Conservation (phyloP, 2,888 invertebrate genomes). For the Drosophila anceps region DNA sequence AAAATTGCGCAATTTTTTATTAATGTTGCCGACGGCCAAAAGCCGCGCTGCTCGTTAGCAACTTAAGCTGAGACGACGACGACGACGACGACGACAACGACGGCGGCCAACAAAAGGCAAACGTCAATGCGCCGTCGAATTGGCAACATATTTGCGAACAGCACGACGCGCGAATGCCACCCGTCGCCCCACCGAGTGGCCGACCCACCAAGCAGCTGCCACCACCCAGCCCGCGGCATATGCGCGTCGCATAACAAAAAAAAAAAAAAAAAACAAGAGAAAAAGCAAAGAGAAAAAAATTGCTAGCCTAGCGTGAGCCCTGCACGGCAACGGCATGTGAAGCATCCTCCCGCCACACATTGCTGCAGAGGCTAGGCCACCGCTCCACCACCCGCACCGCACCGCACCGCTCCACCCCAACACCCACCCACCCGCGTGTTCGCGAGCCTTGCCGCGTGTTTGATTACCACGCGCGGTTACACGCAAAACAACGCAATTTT, state of each 20-base stretch:
- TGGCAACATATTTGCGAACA: constrained; percentile 85
- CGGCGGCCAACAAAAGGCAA: constrained; percentile 66
- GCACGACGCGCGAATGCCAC: constrained; percentile 50
- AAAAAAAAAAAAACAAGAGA: not conserved
- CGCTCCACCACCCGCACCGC: not conserved
- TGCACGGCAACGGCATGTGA: constrained; percentile 52
- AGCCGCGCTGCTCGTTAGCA: constrained; percentile 81
- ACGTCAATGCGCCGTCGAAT: constrained; percentile 78
- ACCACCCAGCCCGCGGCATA: constrained; percentile 65
- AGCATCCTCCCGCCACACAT: constrained; percentile 29
- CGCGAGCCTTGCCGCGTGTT: constrained; percentile 58
- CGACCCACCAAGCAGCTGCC: not conserved
- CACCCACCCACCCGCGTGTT: not conserved
- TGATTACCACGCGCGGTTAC: constrained; percentile 85
- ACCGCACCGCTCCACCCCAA: not conserved
- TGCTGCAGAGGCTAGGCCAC: not conserved
- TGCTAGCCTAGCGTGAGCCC: constrained; percentile 3
- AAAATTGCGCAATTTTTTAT: constrained; percentile 63
- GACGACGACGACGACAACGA: constrained; percentile 28
- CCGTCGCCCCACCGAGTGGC: constrained; percentile 10
- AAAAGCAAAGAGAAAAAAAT: not conserved
- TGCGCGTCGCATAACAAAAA: constrained; percentile 46
- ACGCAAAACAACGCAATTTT: constrained; percentile 84
- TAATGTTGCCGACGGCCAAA: constrained; percentile 70
- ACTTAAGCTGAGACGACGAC: constrained; percentile 73